phyloP scores from a whole-genome alignment of 2,888 invertebrate genomes.

The Gymnoscelis rufifasciata region DNA sequence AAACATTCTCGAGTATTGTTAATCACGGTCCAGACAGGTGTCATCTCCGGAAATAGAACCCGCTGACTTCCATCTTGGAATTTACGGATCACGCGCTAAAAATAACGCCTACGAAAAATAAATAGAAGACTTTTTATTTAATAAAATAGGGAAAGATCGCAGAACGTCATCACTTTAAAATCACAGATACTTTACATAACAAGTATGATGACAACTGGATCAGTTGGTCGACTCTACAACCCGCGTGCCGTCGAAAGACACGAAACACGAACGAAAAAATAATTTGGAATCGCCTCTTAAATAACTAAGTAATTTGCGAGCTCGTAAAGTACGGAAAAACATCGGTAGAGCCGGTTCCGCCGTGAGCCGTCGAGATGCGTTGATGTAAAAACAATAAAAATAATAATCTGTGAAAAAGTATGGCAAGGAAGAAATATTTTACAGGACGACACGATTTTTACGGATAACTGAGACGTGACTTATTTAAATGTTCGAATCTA shows the following conservation, averaged over 20 bases:
- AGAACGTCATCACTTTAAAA: neutral
- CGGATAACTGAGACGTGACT: too few species aligned
- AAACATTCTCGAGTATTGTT: slow-evolving; percentile 26
- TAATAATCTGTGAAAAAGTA: slow-evolving; percentile 46
- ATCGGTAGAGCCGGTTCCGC: neutral
- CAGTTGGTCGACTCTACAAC: slow-evolving; percentile 13
- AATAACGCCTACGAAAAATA: too few species aligned
- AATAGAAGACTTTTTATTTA: too few species aligned
- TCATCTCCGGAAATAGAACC: slow-evolving; percentile 30
- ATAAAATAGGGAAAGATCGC: too few species aligned
- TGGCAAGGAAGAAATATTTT: slow-evolving; percentile 21
- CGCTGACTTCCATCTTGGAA: slow-evolving; percentile 16
- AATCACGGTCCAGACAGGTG: slow-evolving; percentile 37
- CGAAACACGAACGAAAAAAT: slow-evolving; percentile 20
- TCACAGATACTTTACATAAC: neutral
- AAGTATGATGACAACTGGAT: slow-evolving; percentile 13
- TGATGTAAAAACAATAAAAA: slow-evolving; percentile 51
- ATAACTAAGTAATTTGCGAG: slow-evolving; percentile 22
- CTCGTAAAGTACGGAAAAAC: slow-evolving; percentile 18
- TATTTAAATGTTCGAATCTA: too few species aligned
- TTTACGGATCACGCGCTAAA: slow-evolving; percentile 8
- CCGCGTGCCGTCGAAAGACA: slow-evolving; percentile 17
- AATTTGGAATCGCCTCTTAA: slow-evolving; percentile 11
- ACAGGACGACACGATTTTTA: slow-evolving; percentile 29
- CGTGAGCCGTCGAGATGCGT: slow-evolving; percentile 35